Percentiles rank a stretch among this genome's conserved stretches.
Evolutionary conservation across 1,140 invertebrate genomes (phyloP).

Genomic region (Manduca sexta): DNA sequence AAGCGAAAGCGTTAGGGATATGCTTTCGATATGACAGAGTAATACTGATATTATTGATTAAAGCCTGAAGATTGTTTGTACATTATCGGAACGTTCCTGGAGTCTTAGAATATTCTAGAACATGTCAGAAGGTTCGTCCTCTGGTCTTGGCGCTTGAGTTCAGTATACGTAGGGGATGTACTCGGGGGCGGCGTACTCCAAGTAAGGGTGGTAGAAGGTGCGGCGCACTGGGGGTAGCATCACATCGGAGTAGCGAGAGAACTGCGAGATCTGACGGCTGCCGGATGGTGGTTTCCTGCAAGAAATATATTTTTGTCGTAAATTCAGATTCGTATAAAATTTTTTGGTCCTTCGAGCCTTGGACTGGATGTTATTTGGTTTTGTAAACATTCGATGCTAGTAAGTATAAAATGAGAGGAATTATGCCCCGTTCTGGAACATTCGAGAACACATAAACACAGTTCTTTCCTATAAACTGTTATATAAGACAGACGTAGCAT

Average conservation of each 20-base stretch:
- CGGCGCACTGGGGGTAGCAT: slow-evolving; percentile 53
- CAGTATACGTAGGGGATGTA: slow-evolving; percentile 50
- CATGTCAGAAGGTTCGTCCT: slow-evolving; percentile 23
- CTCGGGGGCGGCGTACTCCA: slow-evolving; percentile 47
- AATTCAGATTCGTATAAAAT: too few relatives aligned
- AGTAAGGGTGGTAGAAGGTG: slow-evolving; percentile 49
- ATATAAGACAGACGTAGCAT: too few relatives aligned
- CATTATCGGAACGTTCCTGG: slow-evolving; percentile 27
- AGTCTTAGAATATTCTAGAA: slow-evolving; percentile 38
- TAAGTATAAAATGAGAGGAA: too few relatives aligned
- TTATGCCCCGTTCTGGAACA: too few relatives aligned
- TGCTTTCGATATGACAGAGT: slow-evolving; percentile 58
- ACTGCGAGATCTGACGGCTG: slow-evolving; percentile 58
- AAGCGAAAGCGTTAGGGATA: slow-evolving; percentile 58
- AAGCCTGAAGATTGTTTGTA: slow-evolving; percentile 47
- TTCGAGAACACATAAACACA: too few relatives aligned
- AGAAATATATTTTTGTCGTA: too few relatives aligned
- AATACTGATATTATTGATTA: slow-evolving; percentile 46
- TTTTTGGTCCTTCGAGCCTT: too few relatives aligned
- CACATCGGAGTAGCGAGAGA: slow-evolving; percentile 63
- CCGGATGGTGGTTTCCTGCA: slow-evolving; percentile 52
- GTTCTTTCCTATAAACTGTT: too few relatives aligned
- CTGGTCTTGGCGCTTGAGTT: slow-evolving; percentile 18
- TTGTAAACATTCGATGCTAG: too few relatives aligned
- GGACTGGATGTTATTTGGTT: too few relatives aligned